Percentiles rank a stretch among this genome's conserved stretches.
phyloP scores from a whole-genome alignment of 2,888 invertebrate species.

The Eurytoma californica region DNA sequence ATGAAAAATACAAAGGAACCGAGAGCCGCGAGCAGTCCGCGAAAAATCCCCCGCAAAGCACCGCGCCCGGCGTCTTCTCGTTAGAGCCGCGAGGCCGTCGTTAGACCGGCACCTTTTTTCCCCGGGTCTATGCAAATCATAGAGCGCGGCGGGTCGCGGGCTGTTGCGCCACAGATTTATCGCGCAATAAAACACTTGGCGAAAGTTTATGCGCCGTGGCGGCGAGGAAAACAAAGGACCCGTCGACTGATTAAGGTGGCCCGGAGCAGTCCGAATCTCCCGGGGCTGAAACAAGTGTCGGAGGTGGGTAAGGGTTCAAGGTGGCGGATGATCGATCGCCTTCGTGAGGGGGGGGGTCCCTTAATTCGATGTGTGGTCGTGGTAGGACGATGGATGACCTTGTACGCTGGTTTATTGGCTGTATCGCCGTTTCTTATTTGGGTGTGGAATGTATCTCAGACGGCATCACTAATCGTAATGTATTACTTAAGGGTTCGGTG shows the following conservation, averaged over 20 bases:
- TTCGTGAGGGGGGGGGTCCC: background rate
- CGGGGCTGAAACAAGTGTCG: background rate
- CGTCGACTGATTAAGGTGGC: slow-evolving; percentile 40
- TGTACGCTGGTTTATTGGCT: too few relatives aligned
- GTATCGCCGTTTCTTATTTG: too few relatives aligned
- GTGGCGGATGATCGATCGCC: slow-evolving; percentile 17
- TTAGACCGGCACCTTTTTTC: background rate
- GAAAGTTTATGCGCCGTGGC: slow-evolving; percentile 41
- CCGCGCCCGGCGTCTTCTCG: background rate
- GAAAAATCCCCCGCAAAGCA: background rate
- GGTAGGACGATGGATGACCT: too few relatives aligned
- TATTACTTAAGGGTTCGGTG: too few relatives aligned
- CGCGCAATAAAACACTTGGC: slow-evolving; percentile 57
- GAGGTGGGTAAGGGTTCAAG: background rate
- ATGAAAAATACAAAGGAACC: background rate
- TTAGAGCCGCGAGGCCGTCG: background rate
- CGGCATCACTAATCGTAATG: too few relatives aligned
- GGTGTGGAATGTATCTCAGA: too few relatives aligned
- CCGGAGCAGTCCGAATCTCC: slow-evolving; percentile 20
- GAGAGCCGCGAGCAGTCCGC: background rate
- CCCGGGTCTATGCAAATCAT: slow-evolving; percentile 30
- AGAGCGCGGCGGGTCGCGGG: background rate
- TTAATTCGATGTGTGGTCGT: too few relatives aligned
- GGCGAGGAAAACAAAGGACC: slow-evolving; percentile 29
- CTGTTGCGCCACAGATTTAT: slow-evolving; percentile 55